A percentile compares a stretch with the other conserved stretches of the same genome.
Evolutionary conservation across 2,888 invertebrate genomes (phyloP).

Genomic region (Spodoptera exigua): DNA sequence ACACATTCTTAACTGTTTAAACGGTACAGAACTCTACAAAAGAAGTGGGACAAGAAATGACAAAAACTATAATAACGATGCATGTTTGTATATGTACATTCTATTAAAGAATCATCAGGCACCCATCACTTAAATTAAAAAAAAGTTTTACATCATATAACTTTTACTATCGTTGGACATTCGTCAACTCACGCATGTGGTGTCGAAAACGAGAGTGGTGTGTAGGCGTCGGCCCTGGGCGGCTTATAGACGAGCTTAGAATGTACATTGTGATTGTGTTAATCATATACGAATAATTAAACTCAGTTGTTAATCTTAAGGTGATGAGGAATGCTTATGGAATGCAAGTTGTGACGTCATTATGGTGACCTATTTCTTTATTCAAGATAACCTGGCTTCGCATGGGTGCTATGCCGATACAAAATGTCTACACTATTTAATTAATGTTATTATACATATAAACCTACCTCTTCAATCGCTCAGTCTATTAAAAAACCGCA

Average conservation of each 20-base stretch:
- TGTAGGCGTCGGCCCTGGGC: conserved; percentile 70
- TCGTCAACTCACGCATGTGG: conserved; percentile 45
- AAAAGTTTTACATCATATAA: conserved; percentile 20
- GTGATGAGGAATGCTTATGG: too few species aligned
- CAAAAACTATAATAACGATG: neutral
- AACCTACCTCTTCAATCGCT: too few species aligned
- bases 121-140: conserved; percentile 9
- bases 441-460: too few species aligned
- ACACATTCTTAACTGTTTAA: too few species aligned
- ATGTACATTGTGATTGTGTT: conserved; percentile 38
- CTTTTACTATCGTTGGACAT: conserved; percentile 47
- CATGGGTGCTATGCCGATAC: too few species aligned
- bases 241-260: conserved; percentile 45
- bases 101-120: conserved; percentile 11
- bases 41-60: too few species aligned
- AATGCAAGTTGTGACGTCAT: too few species aligned
- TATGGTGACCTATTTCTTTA: too few species aligned
- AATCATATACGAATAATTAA: conserved; percentile 31
- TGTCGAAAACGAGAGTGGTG: conserved; percentile 74
- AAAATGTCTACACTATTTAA: too few species aligned
- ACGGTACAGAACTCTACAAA: too few species aligned
- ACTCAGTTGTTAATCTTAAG: neutral
- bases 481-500: too few species aligned
- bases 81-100: neutral
- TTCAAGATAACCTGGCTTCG: too few species aligned